These are phyloP conservation scores for Distichodus sexfasciatus DNA, from an alignment of 2,797 vertebrate genomes.

Conservation along the genomic window DNA sequence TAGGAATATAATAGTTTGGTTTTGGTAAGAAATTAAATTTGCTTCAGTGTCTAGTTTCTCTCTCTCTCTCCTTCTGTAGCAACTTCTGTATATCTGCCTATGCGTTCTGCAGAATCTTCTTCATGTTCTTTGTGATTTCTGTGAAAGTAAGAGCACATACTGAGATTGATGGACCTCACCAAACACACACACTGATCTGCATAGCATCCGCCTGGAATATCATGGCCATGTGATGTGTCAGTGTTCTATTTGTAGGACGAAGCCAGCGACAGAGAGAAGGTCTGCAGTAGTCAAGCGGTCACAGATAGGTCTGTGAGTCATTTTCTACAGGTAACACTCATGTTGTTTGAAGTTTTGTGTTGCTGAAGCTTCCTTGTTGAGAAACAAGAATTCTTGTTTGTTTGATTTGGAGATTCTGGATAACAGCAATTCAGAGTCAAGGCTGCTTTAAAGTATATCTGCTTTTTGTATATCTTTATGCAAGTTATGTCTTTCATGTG, in stretches of 20 bases:
- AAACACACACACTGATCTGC: neutral
- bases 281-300: slow-evolving; percentile 43
- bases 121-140: slow-evolving; percentile 1
- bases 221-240: slow-evolving; percentile 70
- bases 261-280: slow-evolving; percentile 33
- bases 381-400: neutral
- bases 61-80: neutral
- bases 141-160: neutral
- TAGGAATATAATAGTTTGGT: too few relatives aligned
- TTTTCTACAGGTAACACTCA: slow-evolving; percentile 22
- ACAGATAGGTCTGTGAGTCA: slow-evolving; percentile 40
- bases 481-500: too few relatives aligned
- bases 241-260: slow-evolving; percentile 68
- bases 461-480: too few relatives aligned
- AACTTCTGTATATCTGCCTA: neutral
- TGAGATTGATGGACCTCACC: neutral
- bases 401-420: neutral
- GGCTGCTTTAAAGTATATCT: neutral
- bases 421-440: neutral
- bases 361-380: neutral
- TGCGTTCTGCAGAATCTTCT: neutral
- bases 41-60: neutral
- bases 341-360: neutral
- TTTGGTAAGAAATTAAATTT: too few relatives aligned
- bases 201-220: slow-evolving; percentile 68